Evolutionary conservation across 2,113 vertebrate species (phyloP), one percentile per base, ranked within the genome.

Genomic region (Megaceryle maxima): DNA sequence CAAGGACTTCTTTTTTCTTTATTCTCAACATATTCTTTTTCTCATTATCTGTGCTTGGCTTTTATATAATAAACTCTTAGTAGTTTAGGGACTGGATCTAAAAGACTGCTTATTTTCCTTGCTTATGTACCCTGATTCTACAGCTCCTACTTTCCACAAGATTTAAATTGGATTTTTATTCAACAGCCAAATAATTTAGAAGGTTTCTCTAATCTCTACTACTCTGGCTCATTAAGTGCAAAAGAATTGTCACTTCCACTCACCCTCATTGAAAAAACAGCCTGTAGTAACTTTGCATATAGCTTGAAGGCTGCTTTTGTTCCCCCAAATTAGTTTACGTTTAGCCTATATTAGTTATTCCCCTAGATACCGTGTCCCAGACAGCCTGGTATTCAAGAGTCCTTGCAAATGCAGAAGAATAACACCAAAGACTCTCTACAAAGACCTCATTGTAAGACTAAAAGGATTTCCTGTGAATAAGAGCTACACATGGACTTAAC

Each of bases 151-250:
- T 94, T 92, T 94, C 74, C 70, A 82, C 70, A 51, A 82, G 80
- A 85, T 75, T 96, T 94, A 96, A 96, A 96, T 96, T 94, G 92
- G 91, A 85, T 96, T 96, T 96, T 96, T 96, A 95, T 96, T 95
- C 91, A 92, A 53, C 67, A 94, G 77, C 48, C 90, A 95, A 94
- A 93, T 96, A 96, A 88, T 96, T 93, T 91, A 92, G 88, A 93
- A 14, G 14, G 44, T 94, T 95, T 95, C 81, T 94, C 87, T 96
- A 93, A 93, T 96, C 94, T 91, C 83, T 87, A 77, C 88, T 94
- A 89, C 74, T 94, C 55, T 87, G 83, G 37, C 81, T 94, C 88
- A 96, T 96, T 96, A 96, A 92, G 87, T 90, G 95, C 66, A 74
- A 94, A 94, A 91, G 87, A 94, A 95, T 93, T 91, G 92, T 95